A percentile compares a stretch with the other conserved stretches of the same genome.
Conservation (phyloP, 1,140 invertebrate species). For the Pseudomyrmex dendroicus region DNA sequence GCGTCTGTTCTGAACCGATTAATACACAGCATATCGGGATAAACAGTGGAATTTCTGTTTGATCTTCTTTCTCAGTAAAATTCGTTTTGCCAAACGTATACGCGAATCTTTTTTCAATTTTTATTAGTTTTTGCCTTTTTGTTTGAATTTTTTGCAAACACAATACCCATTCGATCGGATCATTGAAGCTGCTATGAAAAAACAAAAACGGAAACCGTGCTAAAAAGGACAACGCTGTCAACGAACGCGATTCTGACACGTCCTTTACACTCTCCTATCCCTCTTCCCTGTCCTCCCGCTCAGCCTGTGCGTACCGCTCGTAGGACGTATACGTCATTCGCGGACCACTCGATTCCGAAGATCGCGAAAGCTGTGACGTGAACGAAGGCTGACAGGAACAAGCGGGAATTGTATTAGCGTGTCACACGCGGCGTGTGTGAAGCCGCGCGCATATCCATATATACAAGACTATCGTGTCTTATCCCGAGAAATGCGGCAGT, state of each 20-base stretch:
- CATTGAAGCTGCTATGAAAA: conserved; percentile 14
- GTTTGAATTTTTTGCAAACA: neutral
- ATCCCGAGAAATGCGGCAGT: conserved; percentile 24
- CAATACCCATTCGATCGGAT: neutral
- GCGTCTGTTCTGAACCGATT: too few relatives aligned
- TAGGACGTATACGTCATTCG: conserved; percentile 65
- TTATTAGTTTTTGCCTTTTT: neutral
- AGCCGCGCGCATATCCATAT: neutral
- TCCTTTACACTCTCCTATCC: conserved; percentile 49
- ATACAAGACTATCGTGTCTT: conserved; percentile 27
- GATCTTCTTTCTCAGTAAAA: neutral
- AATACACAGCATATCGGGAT: neutral
- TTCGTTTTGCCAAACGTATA: neutral
- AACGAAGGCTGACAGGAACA: conserved; percentile 57
- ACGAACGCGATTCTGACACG: conserved; percentile 43
- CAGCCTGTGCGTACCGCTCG: conserved; percentile 47
- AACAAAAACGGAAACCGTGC: neutral
- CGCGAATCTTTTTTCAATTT: too few relatives aligned
- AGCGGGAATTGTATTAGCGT: conserved; percentile 61
- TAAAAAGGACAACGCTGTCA: conserved; percentile 50
- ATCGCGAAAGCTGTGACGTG: conserved; percentile 63
- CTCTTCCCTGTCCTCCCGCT: neutral
- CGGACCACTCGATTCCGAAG: conserved; percentile 62
- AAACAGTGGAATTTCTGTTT: neutral
- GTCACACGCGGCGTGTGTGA: conserved; percentile 43